phyloP scores from a whole-genome alignment of 2,113 vertebrate genomes.

The Sinocyclocheilus rhinocerous region DNA sequence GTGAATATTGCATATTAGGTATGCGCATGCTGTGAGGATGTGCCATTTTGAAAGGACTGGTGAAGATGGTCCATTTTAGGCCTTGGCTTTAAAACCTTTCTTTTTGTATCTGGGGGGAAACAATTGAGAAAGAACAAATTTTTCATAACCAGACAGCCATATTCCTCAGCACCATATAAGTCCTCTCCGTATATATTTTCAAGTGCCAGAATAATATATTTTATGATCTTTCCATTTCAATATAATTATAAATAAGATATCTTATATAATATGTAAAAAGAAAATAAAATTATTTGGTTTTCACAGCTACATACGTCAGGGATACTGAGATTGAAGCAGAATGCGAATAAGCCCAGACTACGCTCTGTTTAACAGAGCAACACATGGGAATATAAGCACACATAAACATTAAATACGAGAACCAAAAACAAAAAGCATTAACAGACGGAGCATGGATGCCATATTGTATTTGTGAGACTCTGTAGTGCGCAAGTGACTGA shows the following conservation, averaged over 20 bases:
- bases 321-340: slow-evolving; percentile 32
- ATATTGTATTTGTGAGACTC: slow-evolving; percentile 4
- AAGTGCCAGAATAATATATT: slow-evolving; percentile 47
- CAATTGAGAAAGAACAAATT: not conserved
- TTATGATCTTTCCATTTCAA: slow-evolving; percentile 17
- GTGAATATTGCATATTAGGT: slow-evolving; percentile 46
- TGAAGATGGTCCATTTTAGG: slow-evolving; percentile 27
- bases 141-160: slow-evolving; percentile 15
- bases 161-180: slow-evolving; percentile 29
- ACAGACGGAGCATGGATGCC: slow-evolving; percentile 11
- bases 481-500: not conserved
- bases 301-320: slow-evolving; percentile 45
- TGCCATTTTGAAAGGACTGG: slow-evolving; percentile 25
- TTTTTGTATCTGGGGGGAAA: not conserved
- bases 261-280: slow-evolving; percentile 22
- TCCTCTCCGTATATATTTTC: slow-evolving; percentile 42
- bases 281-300: slow-evolving; percentile 47
- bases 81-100: not conserved
- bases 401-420: slow-evolving; percentile 33
- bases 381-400: slow-evolving; percentile 24
- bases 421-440: slow-evolving; percentile 23
- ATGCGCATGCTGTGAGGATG: slow-evolving; percentile 51
- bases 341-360: slow-evolving; percentile 20
- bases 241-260: slow-evolving; percentile 33
- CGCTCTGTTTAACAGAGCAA: slow-evolving; percentile 41